These are phyloP conservation scores for Papilio aristodemus DNA, from an alignment of 1,140 invertebrate genomes.

Conservation along the genomic window DNA sequence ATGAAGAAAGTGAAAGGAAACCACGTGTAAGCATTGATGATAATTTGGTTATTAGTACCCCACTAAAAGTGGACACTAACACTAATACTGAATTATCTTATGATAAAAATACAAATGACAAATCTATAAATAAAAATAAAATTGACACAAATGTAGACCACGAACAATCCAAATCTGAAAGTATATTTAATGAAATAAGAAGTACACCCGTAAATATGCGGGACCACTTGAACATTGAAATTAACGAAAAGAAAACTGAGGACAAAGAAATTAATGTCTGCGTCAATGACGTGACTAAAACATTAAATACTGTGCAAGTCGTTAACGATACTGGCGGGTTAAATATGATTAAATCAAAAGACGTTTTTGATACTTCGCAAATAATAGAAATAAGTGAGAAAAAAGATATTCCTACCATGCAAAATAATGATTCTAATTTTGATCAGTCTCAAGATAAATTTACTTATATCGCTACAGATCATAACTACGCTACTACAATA, in stretches of 20 bases:
- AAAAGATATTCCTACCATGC: background rate
- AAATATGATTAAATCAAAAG: background rate
- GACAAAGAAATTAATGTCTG: background rate
- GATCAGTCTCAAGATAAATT: background rate
- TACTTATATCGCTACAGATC: background rate
- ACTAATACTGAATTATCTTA: background rate
- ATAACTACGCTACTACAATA: background rate
- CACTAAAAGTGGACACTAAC: background rate
- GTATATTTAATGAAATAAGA: background rate
- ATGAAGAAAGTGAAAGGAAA: background rate
- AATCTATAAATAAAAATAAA: background rate
- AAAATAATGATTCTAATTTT: background rate
- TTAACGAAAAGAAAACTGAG: background rate
- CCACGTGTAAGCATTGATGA: too few species aligned
- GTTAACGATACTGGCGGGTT: background rate
- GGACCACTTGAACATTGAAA: background rate
- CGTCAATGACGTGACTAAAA: background rate
- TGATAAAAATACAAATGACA: background rate
- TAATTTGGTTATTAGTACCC: background rate
- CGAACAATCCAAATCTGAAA: background rate
- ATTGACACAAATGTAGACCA: background rate
- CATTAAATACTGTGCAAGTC: background rate
- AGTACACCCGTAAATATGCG: background rate
- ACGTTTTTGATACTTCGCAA: background rate
- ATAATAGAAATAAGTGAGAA: slow-evolving; percentile 8